Evolutionary conservation across 2,797 vertebrate species (phyloP).

Genomic region (Coracias cyanogaster): DNA sequence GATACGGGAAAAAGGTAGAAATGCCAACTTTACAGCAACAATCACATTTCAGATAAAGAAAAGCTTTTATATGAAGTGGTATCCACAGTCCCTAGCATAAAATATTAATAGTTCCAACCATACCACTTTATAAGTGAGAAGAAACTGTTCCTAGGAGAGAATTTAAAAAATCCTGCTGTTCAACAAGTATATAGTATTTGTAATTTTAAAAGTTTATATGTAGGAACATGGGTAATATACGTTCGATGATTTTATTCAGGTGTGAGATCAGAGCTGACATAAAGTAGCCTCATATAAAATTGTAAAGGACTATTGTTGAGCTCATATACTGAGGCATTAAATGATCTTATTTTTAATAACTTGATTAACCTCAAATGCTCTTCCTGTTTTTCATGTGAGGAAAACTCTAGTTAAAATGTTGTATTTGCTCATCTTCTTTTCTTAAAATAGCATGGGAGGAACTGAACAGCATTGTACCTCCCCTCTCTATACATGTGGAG

Average conservation of each 20-base stretch:
- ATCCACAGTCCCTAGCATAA: constrained; percentile 35
- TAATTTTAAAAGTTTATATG: constrained; percentile 3
- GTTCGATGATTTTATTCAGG: background rate
- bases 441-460: constrained; percentile 58
- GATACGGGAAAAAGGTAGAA: constrained; percentile 25
- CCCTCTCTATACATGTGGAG: background rate
- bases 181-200: background rate
- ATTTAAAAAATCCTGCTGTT: background rate
- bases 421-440: background rate
- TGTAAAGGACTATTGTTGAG: background rate
- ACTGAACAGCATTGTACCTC: background rate
- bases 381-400: background rate
- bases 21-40: constrained; percentile 35
- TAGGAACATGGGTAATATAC: background rate
- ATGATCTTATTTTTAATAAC: constrained; percentile 31
- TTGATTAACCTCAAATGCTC: background rate
- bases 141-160: background rate
- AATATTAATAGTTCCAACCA: constrained; percentile 48
- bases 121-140: background rate
- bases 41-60: constrained; percentile 38
- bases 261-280: background rate
- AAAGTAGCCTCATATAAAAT: background rate
- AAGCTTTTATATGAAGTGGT: constrained; percentile 43
- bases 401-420: background rate
- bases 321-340: background rate